Percentiles rank a stretch among this genome's conserved stretches.
These are phyloP conservation scores for Brenthis hecate DNA, from an alignment of 2,888 invertebrate genomes.

Conservation along the genomic window DNA sequence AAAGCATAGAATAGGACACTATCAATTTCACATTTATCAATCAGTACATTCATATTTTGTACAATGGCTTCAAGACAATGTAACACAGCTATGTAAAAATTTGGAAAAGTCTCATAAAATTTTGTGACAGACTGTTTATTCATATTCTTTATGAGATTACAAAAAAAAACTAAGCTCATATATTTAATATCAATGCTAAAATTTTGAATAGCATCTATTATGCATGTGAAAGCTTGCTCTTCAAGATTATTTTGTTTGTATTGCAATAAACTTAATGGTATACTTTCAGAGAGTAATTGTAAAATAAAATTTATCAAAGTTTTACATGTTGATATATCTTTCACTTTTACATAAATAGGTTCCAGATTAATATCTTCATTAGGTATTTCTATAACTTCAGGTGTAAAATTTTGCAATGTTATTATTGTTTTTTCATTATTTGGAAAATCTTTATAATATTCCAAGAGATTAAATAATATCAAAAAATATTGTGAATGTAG, in stretches of 20 bases:
- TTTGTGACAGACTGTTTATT: conserved; percentile 52
- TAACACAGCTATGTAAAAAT: conserved; percentile 52
- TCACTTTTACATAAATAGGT: conserved; percentile 66
- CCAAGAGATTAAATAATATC: conserved; percentile 65
- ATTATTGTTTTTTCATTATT: conserved; percentile 44
- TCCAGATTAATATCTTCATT: conserved; percentile 67
- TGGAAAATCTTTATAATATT: conserved; percentile 62
- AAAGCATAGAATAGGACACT: conserved; percentile 52
- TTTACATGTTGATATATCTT: conserved; percentile 60
- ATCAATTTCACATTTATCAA: conserved; percentile 62
- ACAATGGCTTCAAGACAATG: conserved; percentile 55
- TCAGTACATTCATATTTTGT: conserved; percentile 54
- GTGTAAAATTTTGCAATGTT: conserved; percentile 70
- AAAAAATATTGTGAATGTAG: conserved; percentile 75
- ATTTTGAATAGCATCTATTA: conserved; percentile 61
- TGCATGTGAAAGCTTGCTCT: conserved; percentile 49
- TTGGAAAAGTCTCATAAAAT: conserved; percentile 55
- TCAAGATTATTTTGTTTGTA: conserved; percentile 47
- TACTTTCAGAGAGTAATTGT: conserved; percentile 64
- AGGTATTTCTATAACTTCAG: conserved; percentile 62
- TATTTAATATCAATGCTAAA: conserved; percentile 68
- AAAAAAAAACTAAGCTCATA: conserved; percentile 60
- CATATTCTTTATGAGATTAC: conserved; percentile 59
- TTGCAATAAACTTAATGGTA: conserved; percentile 59
- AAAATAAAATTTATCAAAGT: conserved; percentile 61